Conservation (phyloP, 23 tunicate genomes). For the Halocynthia roretzi region DNA sequence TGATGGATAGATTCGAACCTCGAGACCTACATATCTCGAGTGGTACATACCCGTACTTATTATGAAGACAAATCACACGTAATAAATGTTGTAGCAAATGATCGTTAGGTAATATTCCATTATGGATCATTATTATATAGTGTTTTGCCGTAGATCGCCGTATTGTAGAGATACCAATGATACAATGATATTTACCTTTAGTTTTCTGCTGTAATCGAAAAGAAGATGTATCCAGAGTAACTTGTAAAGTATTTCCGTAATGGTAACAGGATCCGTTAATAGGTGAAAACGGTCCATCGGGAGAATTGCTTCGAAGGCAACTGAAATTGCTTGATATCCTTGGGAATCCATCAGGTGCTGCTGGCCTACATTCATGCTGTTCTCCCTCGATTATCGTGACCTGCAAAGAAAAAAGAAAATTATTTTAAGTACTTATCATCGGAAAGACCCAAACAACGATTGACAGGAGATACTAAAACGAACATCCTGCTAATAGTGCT, state of each 20-base stretch:
- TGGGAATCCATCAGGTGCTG: neutral
- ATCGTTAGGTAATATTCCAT: too few species aligned
- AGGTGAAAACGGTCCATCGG: constrained; percentile 37
- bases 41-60: too few species aligned
- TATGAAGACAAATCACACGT: too few species aligned
- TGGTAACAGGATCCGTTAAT: constrained; percentile 34
- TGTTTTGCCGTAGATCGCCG: too few species aligned
- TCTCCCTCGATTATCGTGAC: neutral
- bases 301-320: constrained; percentile 42
- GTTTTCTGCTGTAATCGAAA: neutral
- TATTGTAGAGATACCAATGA: too few species aligned
- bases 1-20: too few species aligned
- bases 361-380: neutral
- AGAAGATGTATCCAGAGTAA: constrained; percentile 15
- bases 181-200: neutral
- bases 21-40: too few species aligned
- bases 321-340: constrained; percentile 15
- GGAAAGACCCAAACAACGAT: too few species aligned
- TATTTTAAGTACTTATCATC: neutral
- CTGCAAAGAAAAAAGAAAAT: neutral
- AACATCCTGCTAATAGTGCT: too few species aligned
- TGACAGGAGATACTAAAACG: too few species aligned
- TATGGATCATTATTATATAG: too few species aligned
- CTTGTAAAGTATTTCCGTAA: constrained; percentile 72
- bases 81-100: too few species aligned